Base-by-base conservation (phyloP, 1,140 invertebrate species). In the Lutraria rhynchaena region DNA sequence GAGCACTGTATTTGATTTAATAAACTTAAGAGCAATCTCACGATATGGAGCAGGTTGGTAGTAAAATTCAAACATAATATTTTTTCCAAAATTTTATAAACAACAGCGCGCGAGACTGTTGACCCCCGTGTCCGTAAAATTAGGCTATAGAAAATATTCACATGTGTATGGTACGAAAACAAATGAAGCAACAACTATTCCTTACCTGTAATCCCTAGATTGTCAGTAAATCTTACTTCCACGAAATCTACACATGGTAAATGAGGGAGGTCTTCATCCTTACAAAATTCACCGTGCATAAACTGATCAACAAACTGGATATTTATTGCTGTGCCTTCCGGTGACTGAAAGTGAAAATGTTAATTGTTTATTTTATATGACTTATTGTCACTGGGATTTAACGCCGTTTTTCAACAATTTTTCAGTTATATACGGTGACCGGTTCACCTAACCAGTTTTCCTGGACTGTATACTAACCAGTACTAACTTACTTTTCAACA, bases 141-240 rank as follows among this genome's bases (percentile, higher is more conserved):
- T 27, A 9, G 9, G 9, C 27, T n/a, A 13, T 58, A n/a, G 55
- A n/a, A n/a, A n/a, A n/a, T n/a, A n/a, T n/a, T n/a, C n/a, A n/a
- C n/a, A n/a, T n/a, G n/a, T n/a, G n/a, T n/a, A n/a, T n/a, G n/a
- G n/a, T n/a, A n/a, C n/a, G n/a, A n/a, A n/a, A n/a, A n/a, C n/a
- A n/a, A n/a, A n/a, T n/a, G n/a, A n/a, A n/a, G n/a, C n/a, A n/a
- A n/a, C n/a, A n/a, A n/a, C n/a, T n/a, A n/a, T n/a, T n/a, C n/a
- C n/a, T 35, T 41, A 81, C 78, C 78, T 5, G 78, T 81, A 3
- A 74, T 31, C 11, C 78, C 78, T 4, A 81, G 46, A 61, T 71
- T 81, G 46, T 81, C 78, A n/a, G 29, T 46, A 51, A 51, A 65
- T 17, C 58, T 31, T 5, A 81, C 49, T 53, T 81, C 78, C 0